Base-by-base conservation (phyloP, 2,888 invertebrate genomes). In the Eupithecia abbreviata region DNA sequence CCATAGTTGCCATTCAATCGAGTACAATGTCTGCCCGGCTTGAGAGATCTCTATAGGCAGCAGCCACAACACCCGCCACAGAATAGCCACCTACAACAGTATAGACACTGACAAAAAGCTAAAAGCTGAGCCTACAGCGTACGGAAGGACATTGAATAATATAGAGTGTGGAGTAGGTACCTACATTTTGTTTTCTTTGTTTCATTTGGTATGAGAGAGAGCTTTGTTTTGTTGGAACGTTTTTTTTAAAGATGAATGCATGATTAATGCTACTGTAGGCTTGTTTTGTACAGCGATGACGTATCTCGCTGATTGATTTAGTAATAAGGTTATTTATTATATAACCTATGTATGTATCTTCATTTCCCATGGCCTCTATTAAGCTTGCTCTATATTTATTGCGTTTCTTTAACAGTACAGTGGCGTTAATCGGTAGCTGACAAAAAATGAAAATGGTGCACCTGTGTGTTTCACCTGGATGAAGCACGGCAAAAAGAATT, bases 71-170 rank as follows among this genome's bases (percentile, higher is more conserved):
- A 55, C 55, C 30, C 30, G 30, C 1, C 55, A 58, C 18, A 18
- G 9, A 58, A 58, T 58, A n/a, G 51, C 2, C 2, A 2, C n/a
- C 15, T 55, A 55, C 58, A 58, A 3, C 58, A 58, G 58, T n/a
- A 3, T 58, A 62, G 30, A 4, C 4, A 58, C 58, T 30, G 58
- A 58, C 58, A 58, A 62, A 62, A 18, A 30, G 4, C 10, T 9
- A 2, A 18, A 5, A 55, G 13, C 58, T 51, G n/a, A 71, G 51
- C 62, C 65, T 74, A 69, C 73, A 73, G 68, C 75, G 49, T 58
- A 70, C 73, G 73, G 69, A 72, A 78, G 72, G 74, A 80, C 78
- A 76, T 73, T 78, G 76, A 78, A 79, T 80, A 30, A 77, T 73
- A 51, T 13, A 45, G 45, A 45, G 6, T 3, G 45, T 45, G n/a